These are phyloP conservation scores for Rhopalosiphum nymphaeae DNA, from an alignment of 2,888 invertebrate genomes.

Conservation along the genomic window DNA sequence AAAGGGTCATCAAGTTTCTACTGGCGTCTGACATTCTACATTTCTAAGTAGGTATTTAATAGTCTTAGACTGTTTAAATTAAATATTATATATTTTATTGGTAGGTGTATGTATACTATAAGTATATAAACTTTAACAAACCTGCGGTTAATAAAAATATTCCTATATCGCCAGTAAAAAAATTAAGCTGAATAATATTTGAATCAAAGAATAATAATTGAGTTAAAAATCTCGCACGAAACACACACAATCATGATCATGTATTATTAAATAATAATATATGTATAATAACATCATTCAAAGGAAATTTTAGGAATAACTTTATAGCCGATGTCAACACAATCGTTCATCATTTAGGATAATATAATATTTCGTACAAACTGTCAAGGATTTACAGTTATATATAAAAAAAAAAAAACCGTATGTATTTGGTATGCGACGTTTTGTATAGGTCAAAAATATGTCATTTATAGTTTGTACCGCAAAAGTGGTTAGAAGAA, in stretches of 20 bases:
- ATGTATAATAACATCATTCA: not conserved
- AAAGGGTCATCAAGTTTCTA: not conserved
- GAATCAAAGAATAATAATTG: not conserved
- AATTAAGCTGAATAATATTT: not conserved
- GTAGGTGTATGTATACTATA: not conserved
- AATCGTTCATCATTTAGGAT: slow-evolving; percentile 38
- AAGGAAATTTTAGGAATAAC: not conserved
- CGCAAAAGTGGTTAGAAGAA: slow-evolving; percentile 30
- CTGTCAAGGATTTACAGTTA: slow-evolving; percentile 20
- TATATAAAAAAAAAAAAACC: not conserved
- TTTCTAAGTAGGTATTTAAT: not conserved
- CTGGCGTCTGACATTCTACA: not conserved
- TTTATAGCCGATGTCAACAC: not conserved
- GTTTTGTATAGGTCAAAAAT: slow-evolving; percentile 38
- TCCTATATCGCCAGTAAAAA: not conserved
- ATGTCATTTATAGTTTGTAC: slow-evolving; percentile 4
- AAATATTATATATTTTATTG: not conserved
- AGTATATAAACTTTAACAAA: too few relatives aligned
- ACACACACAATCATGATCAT: not conserved
- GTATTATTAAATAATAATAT: not conserved
- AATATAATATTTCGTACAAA: not conserved
- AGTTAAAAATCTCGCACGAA: not conserved
- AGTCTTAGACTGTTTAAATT: not conserved
- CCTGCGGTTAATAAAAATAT: not conserved
- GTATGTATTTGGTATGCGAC: not conserved